A percentile compares a stretch with the other conserved stretches of the same genome.
Conservation (phyloP, 2,797 vertebrate species). For the Anas georgica region DNA sequence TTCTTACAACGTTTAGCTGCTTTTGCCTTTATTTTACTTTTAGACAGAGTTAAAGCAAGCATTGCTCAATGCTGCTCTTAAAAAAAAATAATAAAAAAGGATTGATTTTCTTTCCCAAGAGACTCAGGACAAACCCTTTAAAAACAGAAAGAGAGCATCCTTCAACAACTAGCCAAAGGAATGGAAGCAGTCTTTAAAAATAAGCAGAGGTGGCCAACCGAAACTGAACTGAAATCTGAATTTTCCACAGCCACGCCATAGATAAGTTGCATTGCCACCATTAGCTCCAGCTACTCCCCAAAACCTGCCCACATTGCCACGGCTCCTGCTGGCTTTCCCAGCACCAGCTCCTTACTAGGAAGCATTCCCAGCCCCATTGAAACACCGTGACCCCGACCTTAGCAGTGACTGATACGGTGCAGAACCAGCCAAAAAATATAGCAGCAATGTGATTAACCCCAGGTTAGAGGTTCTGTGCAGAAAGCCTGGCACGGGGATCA, state of each 20-base stretch:
- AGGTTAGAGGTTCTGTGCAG: neutral
- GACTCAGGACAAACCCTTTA: neutral
- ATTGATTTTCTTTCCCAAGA: neutral
- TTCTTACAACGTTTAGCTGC: neutral
- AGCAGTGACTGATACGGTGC: rapidly evolving
- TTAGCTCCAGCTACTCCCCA: rapidly evolving
- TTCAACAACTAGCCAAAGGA: neutral
- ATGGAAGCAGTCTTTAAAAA: neutral
- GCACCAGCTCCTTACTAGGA: neutral
- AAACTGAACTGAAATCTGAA: neutral
- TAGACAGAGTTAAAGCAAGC: neutral
- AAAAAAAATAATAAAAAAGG: rapidly evolving
- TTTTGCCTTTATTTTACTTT: neutral
- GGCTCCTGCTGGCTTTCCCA: too few species aligned
- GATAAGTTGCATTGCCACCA: rapidly evolving
- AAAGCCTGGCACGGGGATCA: neutral
- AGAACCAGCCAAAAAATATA: neutral
- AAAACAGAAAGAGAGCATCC: neutral
- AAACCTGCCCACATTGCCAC: rapidly evolving
- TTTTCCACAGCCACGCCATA: neutral
- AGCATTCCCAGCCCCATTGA: neutral
- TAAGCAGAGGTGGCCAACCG: neutral
- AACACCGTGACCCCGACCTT: neutral
- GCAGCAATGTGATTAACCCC: neutral
- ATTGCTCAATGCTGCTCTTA: neutral